These are phyloP conservation scores for Diorhabda carinulata DNA, from an alignment of 1,140 invertebrate genomes.

Conservation along the genomic window DNA sequence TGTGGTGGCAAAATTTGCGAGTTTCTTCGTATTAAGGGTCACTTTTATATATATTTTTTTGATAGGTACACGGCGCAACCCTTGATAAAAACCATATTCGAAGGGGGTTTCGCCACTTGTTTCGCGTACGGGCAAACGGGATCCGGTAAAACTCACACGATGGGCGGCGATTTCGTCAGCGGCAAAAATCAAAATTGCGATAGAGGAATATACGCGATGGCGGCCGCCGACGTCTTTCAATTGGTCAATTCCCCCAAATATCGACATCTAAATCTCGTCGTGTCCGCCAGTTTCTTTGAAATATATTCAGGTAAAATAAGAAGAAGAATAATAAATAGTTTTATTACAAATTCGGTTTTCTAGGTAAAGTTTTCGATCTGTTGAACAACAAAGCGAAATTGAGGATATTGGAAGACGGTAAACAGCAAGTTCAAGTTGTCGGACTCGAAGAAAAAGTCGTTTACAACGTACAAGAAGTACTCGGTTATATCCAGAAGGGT, in stretches of 20 bases:
- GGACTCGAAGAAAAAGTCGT: slow-evolving; percentile 75
- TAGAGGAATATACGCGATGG: slow-evolving; percentile 68
- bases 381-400: slow-evolving; percentile 92
- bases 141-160: slow-evolving; percentile 81
- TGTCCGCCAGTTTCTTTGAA: slow-evolving; percentile 83
- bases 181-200: slow-evolving; percentile 70
- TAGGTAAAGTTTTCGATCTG: slow-evolving; percentile 84
- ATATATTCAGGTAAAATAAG: slow-evolving; percentile 70
- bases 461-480: slow-evolving; percentile 70
- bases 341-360: not conserved
- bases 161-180: slow-evolving; percentile 72
- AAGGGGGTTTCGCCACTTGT: slow-evolving; percentile 85
- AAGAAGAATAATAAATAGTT: not conserved
- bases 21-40: too few species aligned
- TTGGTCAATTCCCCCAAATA: slow-evolving; percentile 52
- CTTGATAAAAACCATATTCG: slow-evolving; percentile 81
- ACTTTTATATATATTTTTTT: slow-evolving; percentile 14
- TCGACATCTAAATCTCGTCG: slow-evolving; percentile 62
- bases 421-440: slow-evolving; percentile 76
- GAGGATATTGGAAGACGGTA: slow-evolving; percentile 79
- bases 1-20: too few species aligned
- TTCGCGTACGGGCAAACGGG: slow-evolving; percentile 90
- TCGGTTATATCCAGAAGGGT: slow-evolving; percentile 71
- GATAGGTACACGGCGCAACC: slow-evolving; percentile 77
- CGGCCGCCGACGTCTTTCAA: slow-evolving; percentile 55